Evolutionary conservation across 2,888 invertebrate genomes (phyloP).

Genomic region (Sicus ferrugineus): DNA sequence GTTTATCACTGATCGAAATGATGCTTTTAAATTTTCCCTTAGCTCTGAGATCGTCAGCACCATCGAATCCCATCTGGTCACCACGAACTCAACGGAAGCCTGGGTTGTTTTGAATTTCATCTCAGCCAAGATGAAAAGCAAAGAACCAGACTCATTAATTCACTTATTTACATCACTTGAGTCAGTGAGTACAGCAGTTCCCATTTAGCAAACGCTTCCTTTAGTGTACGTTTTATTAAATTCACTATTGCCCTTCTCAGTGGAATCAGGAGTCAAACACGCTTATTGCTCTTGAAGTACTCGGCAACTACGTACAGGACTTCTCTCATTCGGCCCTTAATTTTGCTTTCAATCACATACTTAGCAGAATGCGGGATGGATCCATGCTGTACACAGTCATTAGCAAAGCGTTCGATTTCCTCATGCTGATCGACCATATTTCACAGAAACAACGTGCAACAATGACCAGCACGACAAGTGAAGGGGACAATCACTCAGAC

Average conservation of each 20-base stretch:
- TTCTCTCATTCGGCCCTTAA: conserved; percentile 61
- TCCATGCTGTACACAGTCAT: conserved; percentile 56
- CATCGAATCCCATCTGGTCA: conserved; percentile 59
- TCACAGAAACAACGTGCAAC: conserved; percentile 46
- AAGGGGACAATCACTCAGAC: neutral
- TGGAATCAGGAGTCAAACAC: conserved; percentile 61
- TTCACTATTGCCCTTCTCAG: conserved; percentile 34
- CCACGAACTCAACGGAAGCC: conserved; percentile 61
- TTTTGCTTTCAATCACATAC: conserved; percentile 56
- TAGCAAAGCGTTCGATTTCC: conserved; percentile 58
- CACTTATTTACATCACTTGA: conserved; percentile 54
- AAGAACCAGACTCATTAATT: conserved; percentile 57
- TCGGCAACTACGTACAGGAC: conserved; percentile 53
- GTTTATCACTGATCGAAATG: too few species aligned
- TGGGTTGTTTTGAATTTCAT: conserved; percentile 62
- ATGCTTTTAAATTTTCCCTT: too few species aligned
- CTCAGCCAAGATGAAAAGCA: conserved; percentile 56
- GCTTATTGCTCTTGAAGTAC: conserved; percentile 58
- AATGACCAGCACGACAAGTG: conserved; percentile 27
- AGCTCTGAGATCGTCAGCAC: conserved; percentile 47
- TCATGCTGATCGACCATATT: conserved; percentile 53
- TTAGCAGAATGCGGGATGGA: conserved; percentile 53
- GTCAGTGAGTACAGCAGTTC: conserved; percentile 45
- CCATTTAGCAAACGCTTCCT: neutral
- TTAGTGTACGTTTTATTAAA: neutral